Percentiles rank a stretch among this genome's conserved stretches.
Conservation (phyloP, 1,140 invertebrate genomes). For the Spodoptera frugiperda region DNA sequence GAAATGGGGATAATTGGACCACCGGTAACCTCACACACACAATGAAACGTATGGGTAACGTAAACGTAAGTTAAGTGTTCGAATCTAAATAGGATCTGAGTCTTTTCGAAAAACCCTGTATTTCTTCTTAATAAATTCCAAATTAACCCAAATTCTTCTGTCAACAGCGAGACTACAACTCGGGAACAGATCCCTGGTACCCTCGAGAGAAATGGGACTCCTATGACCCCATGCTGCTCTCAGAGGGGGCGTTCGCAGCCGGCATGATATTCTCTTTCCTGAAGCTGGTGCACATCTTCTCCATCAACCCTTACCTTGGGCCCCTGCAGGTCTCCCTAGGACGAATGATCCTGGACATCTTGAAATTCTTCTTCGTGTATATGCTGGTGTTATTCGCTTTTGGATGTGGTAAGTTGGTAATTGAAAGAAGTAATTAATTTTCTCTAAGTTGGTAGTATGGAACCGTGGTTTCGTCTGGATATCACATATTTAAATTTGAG, state of each 20-base stretch:
- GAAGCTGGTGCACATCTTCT: slow-evolving; percentile 98
- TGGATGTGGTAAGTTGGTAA: slow-evolving; percentile 90
- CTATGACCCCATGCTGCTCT: slow-evolving; percentile 97
- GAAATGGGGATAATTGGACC: too few relatives aligned
- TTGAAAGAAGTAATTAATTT: too few relatives aligned
- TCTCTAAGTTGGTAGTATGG: too few relatives aligned
- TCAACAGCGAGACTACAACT: slow-evolving; percentile 89
- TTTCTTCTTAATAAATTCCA: too few relatives aligned
- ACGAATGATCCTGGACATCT: slow-evolving; percentile 96
- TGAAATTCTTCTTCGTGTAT: slow-evolving; percentile 98
- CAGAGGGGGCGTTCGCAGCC: slow-evolving; percentile 97
- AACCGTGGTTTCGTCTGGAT: too few relatives aligned
- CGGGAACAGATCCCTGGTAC: slow-evolving; percentile 92
- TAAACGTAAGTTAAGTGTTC: too few relatives aligned
- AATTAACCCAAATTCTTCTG: background rate
- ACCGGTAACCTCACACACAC: too few relatives aligned
- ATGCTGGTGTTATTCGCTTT: slow-evolving; percentile 96
- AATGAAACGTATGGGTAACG: too few relatives aligned
- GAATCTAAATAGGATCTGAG: too few relatives aligned
- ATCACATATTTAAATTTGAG: too few relatives aligned
- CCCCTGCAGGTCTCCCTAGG: slow-evolving; percentile 95
- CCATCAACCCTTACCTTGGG: slow-evolving; percentile 97
- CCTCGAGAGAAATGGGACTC: slow-evolving; percentile 96
- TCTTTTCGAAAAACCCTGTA: too few relatives aligned
- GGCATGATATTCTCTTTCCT: slow-evolving; percentile 98